Percentiles rank a stretch among this genome's conserved stretches.
These are phyloP conservation scores for Podarcis siculus DNA, from an alignment of 2,797 vertebrate species.

Conservation along the genomic window DNA sequence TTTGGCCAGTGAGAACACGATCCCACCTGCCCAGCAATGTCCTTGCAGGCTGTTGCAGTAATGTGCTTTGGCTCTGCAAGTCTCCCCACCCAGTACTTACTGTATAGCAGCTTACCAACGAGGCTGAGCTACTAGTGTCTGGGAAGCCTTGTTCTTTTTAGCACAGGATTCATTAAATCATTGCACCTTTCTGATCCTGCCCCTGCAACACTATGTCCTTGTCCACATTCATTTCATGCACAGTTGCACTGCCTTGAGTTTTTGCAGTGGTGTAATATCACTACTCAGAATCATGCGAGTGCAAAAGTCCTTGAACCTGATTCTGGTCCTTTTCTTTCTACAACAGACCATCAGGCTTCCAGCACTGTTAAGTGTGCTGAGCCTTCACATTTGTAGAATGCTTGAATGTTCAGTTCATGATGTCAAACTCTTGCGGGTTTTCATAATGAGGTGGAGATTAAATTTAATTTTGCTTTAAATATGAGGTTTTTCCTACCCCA, in stretches of 20 bases:
- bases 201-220: not conserved
- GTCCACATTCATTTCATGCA: not conserved
- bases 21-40: not conserved
- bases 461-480: conserved; percentile 7
- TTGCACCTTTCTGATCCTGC: not conserved
- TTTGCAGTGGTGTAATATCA: not conserved
- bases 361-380: not conserved
- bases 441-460: not conserved
- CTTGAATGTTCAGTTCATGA: not conserved
- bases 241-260: not conserved
- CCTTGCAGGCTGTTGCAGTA: not conserved
- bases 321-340: not conserved
- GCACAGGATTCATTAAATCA: not conserved
- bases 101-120: not conserved
- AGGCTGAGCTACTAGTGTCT: not conserved
- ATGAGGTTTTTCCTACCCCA: not conserved
- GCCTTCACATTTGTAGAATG: not conserved
- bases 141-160: not conserved
- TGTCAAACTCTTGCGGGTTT: not conserved
- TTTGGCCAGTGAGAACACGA: not conserved
- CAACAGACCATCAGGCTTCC: not conserved
- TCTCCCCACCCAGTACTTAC: too few relatives aligned
- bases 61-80: not conserved
- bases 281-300: not conserved
- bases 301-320: not conserved